These are phyloP conservation scores for Ptychoptera contaminata DNA, from an alignment of 2,888 invertebrate species.

Conservation along the genomic window DNA sequence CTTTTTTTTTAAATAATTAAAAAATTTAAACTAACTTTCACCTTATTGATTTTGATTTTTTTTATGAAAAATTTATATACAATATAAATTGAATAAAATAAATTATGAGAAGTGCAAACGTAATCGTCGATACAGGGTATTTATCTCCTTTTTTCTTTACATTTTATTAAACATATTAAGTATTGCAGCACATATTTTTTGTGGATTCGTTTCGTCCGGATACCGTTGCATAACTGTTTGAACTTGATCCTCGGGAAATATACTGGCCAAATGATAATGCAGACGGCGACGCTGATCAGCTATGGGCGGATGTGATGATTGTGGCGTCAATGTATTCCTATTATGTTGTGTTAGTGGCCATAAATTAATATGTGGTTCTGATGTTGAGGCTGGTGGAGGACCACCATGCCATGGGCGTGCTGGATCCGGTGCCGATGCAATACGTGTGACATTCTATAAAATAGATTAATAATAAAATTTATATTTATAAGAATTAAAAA, in stretches of 20 bases:
- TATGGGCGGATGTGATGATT: slow-evolving; percentile 10
- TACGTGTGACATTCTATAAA: slow-evolving; percentile 45
- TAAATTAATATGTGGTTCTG: slow-evolving; percentile 48
- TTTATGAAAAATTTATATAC: not conserved
- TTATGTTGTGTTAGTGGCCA: slow-evolving; percentile 26
- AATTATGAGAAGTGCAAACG: not conserved
- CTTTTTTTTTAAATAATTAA: no score
- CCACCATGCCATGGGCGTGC: slow-evolving; percentile 36
- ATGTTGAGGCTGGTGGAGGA: slow-evolving; percentile 32
- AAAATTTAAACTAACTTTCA: slow-evolving; percentile 1
- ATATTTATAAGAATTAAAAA: not conserved
- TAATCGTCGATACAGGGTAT: no score
- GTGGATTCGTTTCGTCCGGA: slow-evolving; percentile 80
- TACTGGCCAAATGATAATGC: slow-evolving; percentile 76
- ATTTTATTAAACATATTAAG: slow-evolving; percentile 53
- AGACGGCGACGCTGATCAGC: slow-evolving; percentile 56
- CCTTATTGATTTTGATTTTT: not conserved
- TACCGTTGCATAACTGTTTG: slow-evolving; percentile 71
- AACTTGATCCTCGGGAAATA: slow-evolving; percentile 87
- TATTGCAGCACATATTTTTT: slow-evolving; percentile 77
- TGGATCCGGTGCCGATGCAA: slow-evolving; percentile 57
- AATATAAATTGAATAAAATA: not conserved
- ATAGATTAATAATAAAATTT: not conserved
- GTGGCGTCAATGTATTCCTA: slow-evolving; percentile 21
- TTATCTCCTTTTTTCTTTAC: slow-evolving; percentile 15